Conservation (phyloP, 2,888 invertebrate genomes). For the Lasioglossum pauxillum region DNA sequence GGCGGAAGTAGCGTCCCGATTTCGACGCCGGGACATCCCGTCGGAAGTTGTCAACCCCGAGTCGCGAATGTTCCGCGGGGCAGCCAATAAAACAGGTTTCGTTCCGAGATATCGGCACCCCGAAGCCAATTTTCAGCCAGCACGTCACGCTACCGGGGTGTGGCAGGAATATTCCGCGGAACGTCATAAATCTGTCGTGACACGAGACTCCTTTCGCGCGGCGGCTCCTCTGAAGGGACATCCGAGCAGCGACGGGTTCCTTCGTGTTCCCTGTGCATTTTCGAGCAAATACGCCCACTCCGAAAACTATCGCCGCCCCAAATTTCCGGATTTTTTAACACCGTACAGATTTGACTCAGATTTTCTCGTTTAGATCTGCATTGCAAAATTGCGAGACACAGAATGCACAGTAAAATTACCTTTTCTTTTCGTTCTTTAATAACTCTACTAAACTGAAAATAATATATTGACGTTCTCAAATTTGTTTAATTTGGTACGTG, state of each 20-base stretch:
- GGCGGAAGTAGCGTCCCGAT: slow-evolving; percentile 1
- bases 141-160: slow-evolving; percentile 12
- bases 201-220: slow-evolving; percentile 23
- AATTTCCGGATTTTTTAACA: neutral
- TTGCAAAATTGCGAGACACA: no score
- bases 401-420: no score
- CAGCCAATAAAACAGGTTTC: slow-evolving; percentile 27
- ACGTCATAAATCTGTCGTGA: slow-evolving; percentile 45
- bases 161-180: slow-evolving; percentile 19
- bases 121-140: slow-evolving; percentile 38
- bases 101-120: slow-evolving; percentile 18
- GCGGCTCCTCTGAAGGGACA: slow-evolving; percentile 13
- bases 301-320: neutral
- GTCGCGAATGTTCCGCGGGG: slow-evolving; percentile 18
- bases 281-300: neutral
- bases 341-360: neutral
- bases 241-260: neutral
- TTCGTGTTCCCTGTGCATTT: neutral
- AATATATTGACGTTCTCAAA: no score
- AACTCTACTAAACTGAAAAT: no score
- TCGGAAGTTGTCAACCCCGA: slow-evolving; percentile 19
- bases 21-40: neutral
- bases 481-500: no score
- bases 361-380: neutral
- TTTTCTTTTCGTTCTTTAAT: no score